Evolutionary conservation across 2,888 invertebrate species (phyloP).

Genomic region (Teleogryllus oceanicus): DNA sequence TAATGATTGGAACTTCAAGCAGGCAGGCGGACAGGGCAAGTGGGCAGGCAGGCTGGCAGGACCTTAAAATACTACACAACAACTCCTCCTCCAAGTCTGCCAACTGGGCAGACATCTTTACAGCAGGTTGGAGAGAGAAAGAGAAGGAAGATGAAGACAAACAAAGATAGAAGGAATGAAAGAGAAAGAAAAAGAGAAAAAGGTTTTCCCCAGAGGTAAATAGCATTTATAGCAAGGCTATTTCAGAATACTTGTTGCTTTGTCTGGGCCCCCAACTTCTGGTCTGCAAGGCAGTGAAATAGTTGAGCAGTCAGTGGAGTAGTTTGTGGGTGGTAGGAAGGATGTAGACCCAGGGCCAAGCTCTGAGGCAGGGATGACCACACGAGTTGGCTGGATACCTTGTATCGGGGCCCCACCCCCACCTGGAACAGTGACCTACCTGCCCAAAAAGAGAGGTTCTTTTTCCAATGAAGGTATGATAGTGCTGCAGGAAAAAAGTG

Average conservation of each 20-base stretch:
- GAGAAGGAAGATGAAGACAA: constrained; percentile 18
- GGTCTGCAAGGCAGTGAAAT: constrained; percentile 28
- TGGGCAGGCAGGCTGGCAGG: constrained; percentile 2
- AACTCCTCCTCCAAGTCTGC: constrained; percentile 26
- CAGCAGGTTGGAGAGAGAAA: constrained; percentile 21
- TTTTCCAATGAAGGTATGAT: constrained; percentile 27
- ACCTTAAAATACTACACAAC: constrained; percentile 27
- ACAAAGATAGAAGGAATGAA: constrained; percentile 5
- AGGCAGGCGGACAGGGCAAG: background rate
- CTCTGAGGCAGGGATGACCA: constrained; percentile 39
- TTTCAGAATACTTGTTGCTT: constrained; percentile 30
- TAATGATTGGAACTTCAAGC: constrained; percentile 18
- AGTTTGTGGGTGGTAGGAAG: constrained; percentile 7
- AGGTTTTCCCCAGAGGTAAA: constrained; percentile 29
- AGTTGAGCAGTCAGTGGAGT: constrained; percentile 26
- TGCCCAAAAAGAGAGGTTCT: constrained; percentile 36
- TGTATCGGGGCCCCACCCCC: constrained; percentile 42
- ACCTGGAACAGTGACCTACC: constrained; percentile 37
- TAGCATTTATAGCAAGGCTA: constrained; percentile 29
- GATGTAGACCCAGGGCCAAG: constrained; percentile 4
- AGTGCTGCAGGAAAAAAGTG: background rate
- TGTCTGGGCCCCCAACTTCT: constrained; percentile 27
- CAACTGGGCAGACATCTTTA: constrained; percentile 29
- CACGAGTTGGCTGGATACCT: constrained; percentile 43
- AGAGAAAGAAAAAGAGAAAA: constrained; percentile 22